Evolutionary conservation across 2,888 invertebrate species (phyloP).

Genomic region (Sminthurinus aureus): DNA sequence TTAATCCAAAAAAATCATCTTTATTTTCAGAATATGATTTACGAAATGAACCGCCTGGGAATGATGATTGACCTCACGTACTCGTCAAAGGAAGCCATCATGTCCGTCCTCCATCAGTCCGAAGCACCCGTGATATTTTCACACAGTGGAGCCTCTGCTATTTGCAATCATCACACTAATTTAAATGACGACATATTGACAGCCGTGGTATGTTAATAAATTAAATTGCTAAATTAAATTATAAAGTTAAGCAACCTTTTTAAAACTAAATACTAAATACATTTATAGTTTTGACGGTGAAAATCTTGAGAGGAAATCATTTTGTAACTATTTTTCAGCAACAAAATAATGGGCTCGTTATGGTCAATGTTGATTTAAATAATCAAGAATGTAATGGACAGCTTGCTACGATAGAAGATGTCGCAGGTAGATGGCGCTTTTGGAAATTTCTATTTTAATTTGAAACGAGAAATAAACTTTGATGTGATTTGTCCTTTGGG

Average conservation of each 20-base stretch:
- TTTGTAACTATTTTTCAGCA: slow-evolving; percentile 1
- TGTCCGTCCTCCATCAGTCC: slow-evolving; percentile 68
- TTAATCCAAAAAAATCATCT: too few relatives aligned
- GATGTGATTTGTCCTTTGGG: not conserved
- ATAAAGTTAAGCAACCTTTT: too few relatives aligned
- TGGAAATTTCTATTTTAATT: too few relatives aligned
- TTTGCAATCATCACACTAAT: slow-evolving; percentile 71
- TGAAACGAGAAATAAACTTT: not conserved
- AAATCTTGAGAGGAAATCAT: not conserved
- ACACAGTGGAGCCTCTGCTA: slow-evolving; percentile 70
- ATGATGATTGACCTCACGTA: slow-evolving; percentile 75
- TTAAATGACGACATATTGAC: slow-evolving; percentile 70
- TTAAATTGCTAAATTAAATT: not conserved
- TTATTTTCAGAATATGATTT: slow-evolving; percentile 46
- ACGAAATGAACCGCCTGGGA: slow-evolving; percentile 74
- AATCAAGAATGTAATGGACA: not conserved
- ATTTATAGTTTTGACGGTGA: not conserved
- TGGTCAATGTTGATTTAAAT: not conserved
- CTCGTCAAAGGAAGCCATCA: slow-evolving; percentile 71
- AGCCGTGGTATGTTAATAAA: slow-evolving; percentile 65
- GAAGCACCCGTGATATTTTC: slow-evolving; percentile 64
- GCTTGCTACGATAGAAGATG: slow-evolving; percentile 13
- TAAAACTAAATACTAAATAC: too few relatives aligned
- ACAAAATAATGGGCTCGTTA: slow-evolving; percentile 12
- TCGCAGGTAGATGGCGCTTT: slow-evolving; percentile 13